These are phyloP conservation scores for Pollenia griseotomentosa DNA, from an alignment of 2,888 invertebrate genomes.

Conservation along the genomic window DNA sequence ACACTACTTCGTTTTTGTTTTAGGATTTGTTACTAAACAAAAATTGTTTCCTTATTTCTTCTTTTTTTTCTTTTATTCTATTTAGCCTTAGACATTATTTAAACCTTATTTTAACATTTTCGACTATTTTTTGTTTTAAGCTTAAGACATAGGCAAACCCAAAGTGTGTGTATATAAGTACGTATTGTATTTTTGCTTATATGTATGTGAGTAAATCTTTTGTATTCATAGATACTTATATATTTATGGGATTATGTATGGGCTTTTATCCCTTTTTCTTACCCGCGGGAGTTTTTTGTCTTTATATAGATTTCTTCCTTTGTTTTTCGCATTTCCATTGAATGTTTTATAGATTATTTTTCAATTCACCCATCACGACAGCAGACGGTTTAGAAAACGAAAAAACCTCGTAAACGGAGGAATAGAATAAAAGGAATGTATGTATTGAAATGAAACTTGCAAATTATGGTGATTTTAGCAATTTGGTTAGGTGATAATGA, in stretches of 20 bases:
- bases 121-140: slow-evolving; percentile 35
- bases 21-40: slow-evolving; percentile 53
- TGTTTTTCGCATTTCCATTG: slow-evolving; percentile 52
- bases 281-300: slow-evolving; percentile 70
- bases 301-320: slow-evolving; percentile 58
- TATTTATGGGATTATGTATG: slow-evolving; percentile 48
- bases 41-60: slow-evolving; percentile 40
- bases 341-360: slow-evolving; percentile 68
- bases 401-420: neutral
- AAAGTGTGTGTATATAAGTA: neutral
- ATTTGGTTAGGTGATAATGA: slow-evolving; percentile 72
- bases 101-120: slow-evolving; percentile 48
- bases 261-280: slow-evolving; percentile 60
- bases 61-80: slow-evolving; percentile 8
- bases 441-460: slow-evolving; percentile 66
- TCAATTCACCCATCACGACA: slow-evolving; percentile 70
- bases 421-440: slow-evolving; percentile 17
- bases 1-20: slow-evolving; percentile 51
- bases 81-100: slow-evolving; percentile 64
- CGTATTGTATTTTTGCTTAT: slow-evolving; percentile 4
- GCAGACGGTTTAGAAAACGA: slow-evolving; percentile 30
- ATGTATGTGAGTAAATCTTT: slow-evolving; percentile 11
- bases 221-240: neutral
- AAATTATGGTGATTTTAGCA: slow-evolving; percentile 73
- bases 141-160: slow-evolving; percentile 2